phyloP scores from a whole-genome alignment of 2,888 invertebrate genomes.

The Panopea generosa region DNA sequence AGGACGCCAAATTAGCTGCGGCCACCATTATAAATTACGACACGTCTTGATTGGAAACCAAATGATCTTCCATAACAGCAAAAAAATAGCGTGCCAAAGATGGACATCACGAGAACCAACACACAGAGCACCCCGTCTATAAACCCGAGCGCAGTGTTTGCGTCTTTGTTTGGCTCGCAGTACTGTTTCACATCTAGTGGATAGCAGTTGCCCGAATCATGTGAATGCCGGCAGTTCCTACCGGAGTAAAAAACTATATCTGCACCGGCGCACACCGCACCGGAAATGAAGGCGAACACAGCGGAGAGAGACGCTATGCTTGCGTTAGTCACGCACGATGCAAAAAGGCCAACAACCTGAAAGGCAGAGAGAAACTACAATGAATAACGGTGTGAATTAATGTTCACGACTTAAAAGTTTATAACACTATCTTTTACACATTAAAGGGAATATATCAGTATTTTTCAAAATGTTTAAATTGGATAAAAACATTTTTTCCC shows the following conservation, averaged over 20 bases:
- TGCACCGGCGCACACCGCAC: constrained; percentile 49
- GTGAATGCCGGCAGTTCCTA: constrained; percentile 5
- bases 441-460: no score
- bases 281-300: constrained; percentile 41
- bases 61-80: constrained; percentile 45
- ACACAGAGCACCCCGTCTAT: constrained; percentile 32
- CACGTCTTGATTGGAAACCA: constrained; percentile 8
- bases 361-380: background rate
- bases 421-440: no score
- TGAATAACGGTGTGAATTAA: background rate
- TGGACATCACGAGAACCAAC: constrained; percentile 13
- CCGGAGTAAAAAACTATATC: constrained; percentile 30
- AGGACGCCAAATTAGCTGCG: no score
- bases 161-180: constrained; percentile 35
- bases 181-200: constrained; percentile 44
- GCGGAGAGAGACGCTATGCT: constrained; percentile 25
- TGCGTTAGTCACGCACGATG: constrained; percentile 7
- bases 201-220: background rate
- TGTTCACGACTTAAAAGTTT: no score
- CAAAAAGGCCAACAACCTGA: constrained; percentile 36
- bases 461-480: no score
- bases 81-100: constrained; percentile 33
- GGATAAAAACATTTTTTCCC: no score
- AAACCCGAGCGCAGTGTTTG: constrained; percentile 36
- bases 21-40: no score